Base-by-base conservation (phyloP, 2,113 vertebrate genomes). In the Pipa parva region DNA sequence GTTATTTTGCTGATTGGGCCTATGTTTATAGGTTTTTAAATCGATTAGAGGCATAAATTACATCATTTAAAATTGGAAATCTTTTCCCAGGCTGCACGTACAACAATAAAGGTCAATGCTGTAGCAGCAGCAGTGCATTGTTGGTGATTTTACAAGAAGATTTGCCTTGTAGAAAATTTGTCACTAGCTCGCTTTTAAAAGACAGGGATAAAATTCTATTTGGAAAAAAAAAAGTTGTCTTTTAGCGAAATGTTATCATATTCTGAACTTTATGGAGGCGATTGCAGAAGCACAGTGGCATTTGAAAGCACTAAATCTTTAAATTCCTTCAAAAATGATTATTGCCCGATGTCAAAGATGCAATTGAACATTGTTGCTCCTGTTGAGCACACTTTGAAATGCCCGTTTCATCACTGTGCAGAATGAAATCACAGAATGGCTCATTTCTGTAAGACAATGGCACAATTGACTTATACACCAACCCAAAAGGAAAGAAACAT, bases 381-480 rank as follows among this genome's bases (percentile, higher is more conserved):
- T 26, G 63, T 64, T 64, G 36, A 64, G 52, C 51, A 37, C 51
- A 45, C 50, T 55, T 22, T 29, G 49, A 64, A 55, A 64, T 64
- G 63, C 52, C 33, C 29, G 12, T 56, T 56, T 55, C 63, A 27
- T 22, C 62, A 31, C 2, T 42, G 15, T 25, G 26, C 63, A 27
- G 31, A 42, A 55, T 29, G 20, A 33, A 57, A 36, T 36, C 3
- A 29, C 20, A 22, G 29, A 64, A 64, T 51, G 51, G 24, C 63
- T 64, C 63, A 52, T 64, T 64, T 64, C 63, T 64, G 36, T 54
- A 37, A 55, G 63, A 64, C 50, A 64, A 64, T 64, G 49, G 63
- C 50, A 42, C 63, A 64, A 55, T 64, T 64, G 63, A 64, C 63
- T 64, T 64, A 64, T 56, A 55, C 63, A 37, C 63, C 52, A 54